Conservation (phyloP, 1,140 invertebrate species). For the Nasonia giraulti region DNA sequence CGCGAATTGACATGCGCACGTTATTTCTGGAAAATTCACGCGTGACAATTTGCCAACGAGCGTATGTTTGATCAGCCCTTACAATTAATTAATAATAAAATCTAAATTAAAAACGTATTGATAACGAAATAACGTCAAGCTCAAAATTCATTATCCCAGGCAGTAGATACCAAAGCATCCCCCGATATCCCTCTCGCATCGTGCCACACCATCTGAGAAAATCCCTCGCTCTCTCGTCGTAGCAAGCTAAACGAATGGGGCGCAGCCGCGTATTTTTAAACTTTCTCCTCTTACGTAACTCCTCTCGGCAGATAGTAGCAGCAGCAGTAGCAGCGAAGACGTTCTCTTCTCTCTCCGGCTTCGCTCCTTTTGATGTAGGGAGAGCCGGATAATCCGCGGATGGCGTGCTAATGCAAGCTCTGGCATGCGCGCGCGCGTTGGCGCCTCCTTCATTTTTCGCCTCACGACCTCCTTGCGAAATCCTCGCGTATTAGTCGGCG, state of each 20-base stretch:
- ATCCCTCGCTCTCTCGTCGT: background rate
- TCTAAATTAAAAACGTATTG: background rate
- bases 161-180: no score
- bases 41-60: background rate
- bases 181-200: background rate
- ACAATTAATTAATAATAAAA: background rate
- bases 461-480: background rate
- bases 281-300: background rate
- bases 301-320: background rate
- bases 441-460: conserved; percentile 27
- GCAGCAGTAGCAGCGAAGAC: background rate
- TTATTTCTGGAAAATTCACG: background rate
- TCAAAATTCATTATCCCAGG: no score
- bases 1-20: background rate
- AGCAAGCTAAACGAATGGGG: background rate
- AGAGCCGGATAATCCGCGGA: conserved; percentile 6
- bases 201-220: background rate
- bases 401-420: background rate
- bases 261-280: background rate
- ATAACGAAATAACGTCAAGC: no score
- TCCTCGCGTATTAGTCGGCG: conserved; percentile 14
- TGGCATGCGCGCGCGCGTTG: background rate
- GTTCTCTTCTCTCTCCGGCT: background rate
- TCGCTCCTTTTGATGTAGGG: conserved; percentile 18
- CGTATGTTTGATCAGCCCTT: background rate